Base-by-base conservation (phyloP, 2,797 vertebrate genomes). In the Fratercula arctica region DNA sequence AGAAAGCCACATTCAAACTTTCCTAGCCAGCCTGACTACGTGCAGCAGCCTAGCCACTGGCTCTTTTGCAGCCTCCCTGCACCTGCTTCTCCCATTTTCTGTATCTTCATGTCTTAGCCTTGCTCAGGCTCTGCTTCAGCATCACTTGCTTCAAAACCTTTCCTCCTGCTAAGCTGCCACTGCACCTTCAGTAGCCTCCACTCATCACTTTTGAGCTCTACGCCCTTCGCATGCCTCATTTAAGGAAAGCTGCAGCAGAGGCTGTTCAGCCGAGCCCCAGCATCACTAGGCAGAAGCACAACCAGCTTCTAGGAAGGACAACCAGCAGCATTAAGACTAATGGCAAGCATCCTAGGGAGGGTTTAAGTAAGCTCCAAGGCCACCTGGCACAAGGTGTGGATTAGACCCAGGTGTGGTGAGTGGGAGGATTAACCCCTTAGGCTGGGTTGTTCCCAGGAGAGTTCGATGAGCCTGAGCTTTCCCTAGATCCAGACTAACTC, bases 151-250 rank as follows among this genome's bases (percentile, higher is more conserved):
- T 14, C 50, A 25, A 43, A 48, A 39, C 13, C 21, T 61, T n/a
- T 43, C 66, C 53, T 70, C 17, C 57, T 39, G 35, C 28, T 21
- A 14, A 57, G 59, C 17, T 29, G 6, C 13, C 20, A 3, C 7
- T 16, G 5, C 20, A 6, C 25, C 56, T 48, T 20, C 67, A n/a
- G 24, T 53, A 57, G 29, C 13, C 28, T 11, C 17, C 20, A 13
- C 37, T 46, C 19, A 2, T 6, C 9, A 3, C 25, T 50, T n/a
- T 4, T 23, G 21, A 51, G 41, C 48, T 61, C 56, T 16, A 4
- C 2, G 5, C 6, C 35, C 53, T 23, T 31, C 0, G 1, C 5
- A 0, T 5, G 2, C 15, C 54, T 16, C 21, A 1, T 8, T 23
- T 39, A 13, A 45, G 66, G 26, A 21, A n/a, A 31, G 10, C 18